Evolutionary conservation across 2,888 invertebrate species (phyloP).

Genomic region (Sturmia bella): DNA sequence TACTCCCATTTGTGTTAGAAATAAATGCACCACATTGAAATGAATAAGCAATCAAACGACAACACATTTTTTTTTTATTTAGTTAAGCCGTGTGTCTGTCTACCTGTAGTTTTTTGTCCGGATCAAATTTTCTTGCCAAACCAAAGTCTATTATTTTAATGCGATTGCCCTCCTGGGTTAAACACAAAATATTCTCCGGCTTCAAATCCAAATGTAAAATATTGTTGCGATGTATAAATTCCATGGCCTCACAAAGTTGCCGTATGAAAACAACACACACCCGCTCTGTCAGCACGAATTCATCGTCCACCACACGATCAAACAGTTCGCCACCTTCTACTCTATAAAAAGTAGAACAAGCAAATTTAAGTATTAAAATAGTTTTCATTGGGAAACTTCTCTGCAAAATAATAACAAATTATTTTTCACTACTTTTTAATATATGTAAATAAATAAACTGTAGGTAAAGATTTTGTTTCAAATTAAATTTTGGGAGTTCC

Average conservation of each 20-base stretch:
- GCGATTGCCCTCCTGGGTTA: constrained; percentile 97
- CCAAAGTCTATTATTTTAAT: constrained; percentile 99
- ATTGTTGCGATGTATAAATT: constrained; percentile 97
- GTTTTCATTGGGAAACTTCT: not conserved
- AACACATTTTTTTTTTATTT: too few species aligned
- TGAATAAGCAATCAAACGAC: too few species aligned
- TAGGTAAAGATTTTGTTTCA: too few species aligned
- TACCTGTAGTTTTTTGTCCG: constrained; percentile 92
- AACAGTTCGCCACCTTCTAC: constrained; percentile 99
- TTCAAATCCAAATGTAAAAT: constrained; percentile 99
- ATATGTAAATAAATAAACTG: too few species aligned
- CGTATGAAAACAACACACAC: constrained; percentile 98
- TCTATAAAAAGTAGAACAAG: constrained; percentile 83
- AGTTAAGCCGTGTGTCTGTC: too few species aligned
- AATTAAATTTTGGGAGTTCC: too few species aligned
- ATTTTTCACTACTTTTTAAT: too few species aligned
- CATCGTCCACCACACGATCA: constrained; percentile 98
- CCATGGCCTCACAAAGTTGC: constrained; percentile 98
- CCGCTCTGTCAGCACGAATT: constrained; percentile 97
- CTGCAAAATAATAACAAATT: too few species aligned
- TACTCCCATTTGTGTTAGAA: not conserved
- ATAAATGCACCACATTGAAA: not conserved
- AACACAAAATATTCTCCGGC: constrained; percentile 99
- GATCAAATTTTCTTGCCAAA: constrained; percentile 94
- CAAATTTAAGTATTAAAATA: not conserved